Conservation (phyloP, 2,113 vertebrate genomes). For the Pica pica region DNA sequence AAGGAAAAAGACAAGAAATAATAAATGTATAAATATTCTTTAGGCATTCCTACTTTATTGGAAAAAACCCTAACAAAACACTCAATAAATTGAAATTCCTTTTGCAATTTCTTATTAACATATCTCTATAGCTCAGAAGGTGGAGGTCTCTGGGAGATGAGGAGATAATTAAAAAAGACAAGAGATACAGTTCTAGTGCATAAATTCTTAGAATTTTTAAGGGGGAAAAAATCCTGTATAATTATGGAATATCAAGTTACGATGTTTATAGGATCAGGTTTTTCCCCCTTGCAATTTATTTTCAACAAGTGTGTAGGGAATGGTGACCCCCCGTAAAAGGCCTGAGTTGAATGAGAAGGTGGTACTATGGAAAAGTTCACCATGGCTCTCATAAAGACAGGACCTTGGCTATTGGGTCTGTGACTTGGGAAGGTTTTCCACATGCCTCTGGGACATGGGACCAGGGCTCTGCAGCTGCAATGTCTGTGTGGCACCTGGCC, state of each 20-base stretch:
- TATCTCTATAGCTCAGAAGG: neutral
- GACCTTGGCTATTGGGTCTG: neutral
- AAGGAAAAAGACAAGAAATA: neutral
- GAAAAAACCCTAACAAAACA: neutral
- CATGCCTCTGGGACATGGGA: accelerated
- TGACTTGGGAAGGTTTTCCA: neutral
- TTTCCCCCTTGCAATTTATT: neutral
- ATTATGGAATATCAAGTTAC: neutral
- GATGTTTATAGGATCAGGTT: neutral
- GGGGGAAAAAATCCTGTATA: neutral
- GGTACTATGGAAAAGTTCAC: neutral
- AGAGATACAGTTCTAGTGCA: neutral
- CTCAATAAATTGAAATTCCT: neutral
- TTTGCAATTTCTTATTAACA: neutral
- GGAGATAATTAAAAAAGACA: neutral
- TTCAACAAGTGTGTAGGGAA: neutral
- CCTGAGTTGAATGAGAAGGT: neutral
- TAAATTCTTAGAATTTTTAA: neutral
- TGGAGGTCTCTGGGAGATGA: neutral
- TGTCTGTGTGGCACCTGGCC: neutral
- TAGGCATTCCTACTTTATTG: neutral
- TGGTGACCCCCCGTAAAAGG: neutral
- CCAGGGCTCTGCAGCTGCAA: neutral
- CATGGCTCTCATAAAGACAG: neutral
- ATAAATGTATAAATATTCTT: neutral